Base-by-base conservation (phyloP, 2,797 vertebrate species). In the Hoplostethus atlanticus region DNA sequence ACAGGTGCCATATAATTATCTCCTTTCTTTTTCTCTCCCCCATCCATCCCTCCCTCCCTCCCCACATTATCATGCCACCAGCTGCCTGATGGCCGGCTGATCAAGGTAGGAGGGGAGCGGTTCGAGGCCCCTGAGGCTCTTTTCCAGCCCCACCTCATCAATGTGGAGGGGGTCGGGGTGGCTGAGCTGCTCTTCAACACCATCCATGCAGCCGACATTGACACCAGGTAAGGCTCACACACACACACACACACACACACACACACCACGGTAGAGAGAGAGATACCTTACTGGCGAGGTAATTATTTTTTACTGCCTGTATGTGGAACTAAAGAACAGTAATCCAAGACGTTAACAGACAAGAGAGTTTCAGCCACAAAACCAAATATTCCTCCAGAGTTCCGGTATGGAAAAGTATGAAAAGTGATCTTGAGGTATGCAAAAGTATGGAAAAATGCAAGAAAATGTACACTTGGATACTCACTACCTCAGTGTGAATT, bases 121-220 rank as follows among this genome's bases (percentile, higher is more conserved):
- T 99, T 99, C 68, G 98, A 99, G 92, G 98, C 98, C 64, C 97
- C 98, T 0, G 98, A 99, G 92, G 98, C 98, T 71, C 93, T 99
- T 67, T 99, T 99, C 93, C 98, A 99, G 93, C 98, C 98, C 83
- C 98, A 99, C 88, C 95, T 99, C 93, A 99, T 99, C 92, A 99
- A 99, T 1, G 98, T 99, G 3, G 98, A 99, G 85, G 97, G 98
- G 1, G 97, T 99, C 36, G 98, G 98, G 64, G 98, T 99, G 87
- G 98, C 98, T 6, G 98, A 99, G 79, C 89, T 99, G 83, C 96
- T 99, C 89, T 99, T 99, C 88, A 99, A 99, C 94, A 99, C 98
- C 92, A 99, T 99, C 89, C 97, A 99, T 70, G 98, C 98, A 0
- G 98, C 98, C n/a, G 98, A 99, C 85, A 99, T 99, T 50, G 98